phyloP scores from a whole-genome alignment of 2,888 invertebrate species.

The Noctuana brunneofusca region DNA sequence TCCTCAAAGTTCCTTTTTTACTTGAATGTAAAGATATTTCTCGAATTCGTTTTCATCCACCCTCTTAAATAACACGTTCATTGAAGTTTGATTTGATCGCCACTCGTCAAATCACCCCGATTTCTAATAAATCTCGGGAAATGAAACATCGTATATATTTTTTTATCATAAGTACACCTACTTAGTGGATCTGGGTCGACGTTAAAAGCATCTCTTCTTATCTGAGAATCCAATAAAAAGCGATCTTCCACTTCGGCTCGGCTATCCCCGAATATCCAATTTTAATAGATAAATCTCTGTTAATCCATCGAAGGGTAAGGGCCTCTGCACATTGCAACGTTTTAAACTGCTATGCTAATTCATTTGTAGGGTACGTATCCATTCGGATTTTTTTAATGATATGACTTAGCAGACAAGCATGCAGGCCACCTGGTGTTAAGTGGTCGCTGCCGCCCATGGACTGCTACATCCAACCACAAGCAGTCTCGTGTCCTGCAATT shows the following conservation, averaged over 20 bases:
- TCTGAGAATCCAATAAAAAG: constrained; percentile 21
- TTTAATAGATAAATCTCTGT: constrained; percentile 38
- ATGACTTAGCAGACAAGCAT: background rate
- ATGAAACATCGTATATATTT: constrained; percentile 14
- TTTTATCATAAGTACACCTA: constrained; percentile 16
- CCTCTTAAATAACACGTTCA: background rate
- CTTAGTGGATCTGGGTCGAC: constrained; percentile 16
- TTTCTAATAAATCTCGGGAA: constrained; percentile 18
- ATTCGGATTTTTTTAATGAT: no score
- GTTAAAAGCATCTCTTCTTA: constrained; percentile 25
- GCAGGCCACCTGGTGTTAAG: no score
- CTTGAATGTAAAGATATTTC: background rate
- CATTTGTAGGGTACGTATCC: no score
- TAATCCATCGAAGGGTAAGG: constrained; percentile 37
- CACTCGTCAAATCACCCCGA: constrained; percentile 5
- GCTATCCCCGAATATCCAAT: constrained; percentile 32
- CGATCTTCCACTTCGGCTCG: constrained; percentile 8
- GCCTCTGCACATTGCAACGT: background rate
- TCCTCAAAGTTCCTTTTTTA: no score
- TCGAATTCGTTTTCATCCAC: background rate
- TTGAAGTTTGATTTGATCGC: background rate
- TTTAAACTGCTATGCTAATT: no score
- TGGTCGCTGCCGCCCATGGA: no score
- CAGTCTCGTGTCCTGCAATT: no score
- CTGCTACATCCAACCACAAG: no score